Evolutionary conservation across 2,888 invertebrate species (phyloP), one percentile per base, ranked within the genome.

Genomic region (Himalopsyche kuldschensis): DNA sequence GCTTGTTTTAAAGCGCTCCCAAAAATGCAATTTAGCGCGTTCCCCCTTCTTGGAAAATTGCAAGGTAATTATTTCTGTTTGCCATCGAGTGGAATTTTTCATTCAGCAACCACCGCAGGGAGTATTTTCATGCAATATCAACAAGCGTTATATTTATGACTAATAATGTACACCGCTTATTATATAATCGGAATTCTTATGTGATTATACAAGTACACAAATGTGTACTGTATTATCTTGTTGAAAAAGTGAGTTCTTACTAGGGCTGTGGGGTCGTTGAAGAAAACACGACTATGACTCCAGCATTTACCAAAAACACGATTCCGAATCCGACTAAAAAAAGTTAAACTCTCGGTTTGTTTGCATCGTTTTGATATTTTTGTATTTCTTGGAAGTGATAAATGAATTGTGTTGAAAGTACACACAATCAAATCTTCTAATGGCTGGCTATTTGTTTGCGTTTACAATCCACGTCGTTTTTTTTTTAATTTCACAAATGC

Each of bases 401-500:
- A 1, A 1, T 41, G 2, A n/a, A 10, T 35, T 8, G 35, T 35
- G 35, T 35, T 35, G 8, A 8, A 35, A 1, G 5, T 35, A 35
- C 15, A 27, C 69, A 3, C 80, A 81, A 81, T 81, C 81, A 77
- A 31, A 41, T 76, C 6, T 77, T 81, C 30, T 69, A 69, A 24
- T 69, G 69, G 69, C 69, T 30, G 69, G 27, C 55, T 55, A 77
- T 81, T 76, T 81, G 77, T 69, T 30, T 81, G 77, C 69, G 48
- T 48, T 17, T 10, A 35, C 69, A 27, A 46, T 82, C 75, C 32
- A 47, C 30, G 6, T 47, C 78, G 15, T 35, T 76, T 41, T 41
- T 41, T 30, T 80, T 78, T 83, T 80, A 83, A 83, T 84, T 84
- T 83, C 24, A 75, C 80, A 81, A 84, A 79, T 83, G 80, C 77